These are phyloP conservation scores for Cranoglanis bouderius DNA, from an alignment of 2,113 vertebrate genomes.

Conservation along the genomic window DNA sequence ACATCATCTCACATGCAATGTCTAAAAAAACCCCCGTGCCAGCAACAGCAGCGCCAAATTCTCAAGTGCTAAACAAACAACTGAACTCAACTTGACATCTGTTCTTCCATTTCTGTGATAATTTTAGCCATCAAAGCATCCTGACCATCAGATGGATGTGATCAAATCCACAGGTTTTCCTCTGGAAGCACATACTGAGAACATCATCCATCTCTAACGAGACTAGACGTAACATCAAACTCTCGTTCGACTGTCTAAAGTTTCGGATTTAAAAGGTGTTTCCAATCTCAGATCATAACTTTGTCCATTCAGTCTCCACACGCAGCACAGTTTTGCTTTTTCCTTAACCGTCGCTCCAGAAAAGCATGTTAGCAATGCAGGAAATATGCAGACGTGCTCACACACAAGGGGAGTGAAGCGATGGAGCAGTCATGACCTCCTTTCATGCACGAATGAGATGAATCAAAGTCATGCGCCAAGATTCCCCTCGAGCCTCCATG, in stretches of 20 bases:
- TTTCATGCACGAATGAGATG: conserved; percentile 8
- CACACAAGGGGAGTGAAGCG: neutral
- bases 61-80: neutral
- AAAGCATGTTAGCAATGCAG: conserved; percentile 37
- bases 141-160: neutral
- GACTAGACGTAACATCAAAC: conserved; percentile 6
- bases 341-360: neutral
- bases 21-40: neutral
- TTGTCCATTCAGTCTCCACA: neutral
- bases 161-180: conserved; percentile 1
- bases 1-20: neutral
- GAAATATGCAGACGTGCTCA: conserved; percentile 33
- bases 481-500: conserved; percentile 12
- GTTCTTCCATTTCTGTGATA: conserved; percentile 7
- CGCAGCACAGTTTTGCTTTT: conserved; percentile 4
- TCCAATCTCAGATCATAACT: neutral
- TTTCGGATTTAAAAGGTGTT: neutral
- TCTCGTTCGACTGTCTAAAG: neutral
- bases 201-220: conserved; percentile 21
- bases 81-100: neutral
- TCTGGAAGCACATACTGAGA: conserved; percentile 6
- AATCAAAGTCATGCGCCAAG: conserved; percentile 45
- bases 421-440: neutral
- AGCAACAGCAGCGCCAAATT: neutral
- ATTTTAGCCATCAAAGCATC: conserved; percentile 3